Conservation (phyloP, 2,888 invertebrate genomes). For the Neoitamus cyanurus region DNA sequence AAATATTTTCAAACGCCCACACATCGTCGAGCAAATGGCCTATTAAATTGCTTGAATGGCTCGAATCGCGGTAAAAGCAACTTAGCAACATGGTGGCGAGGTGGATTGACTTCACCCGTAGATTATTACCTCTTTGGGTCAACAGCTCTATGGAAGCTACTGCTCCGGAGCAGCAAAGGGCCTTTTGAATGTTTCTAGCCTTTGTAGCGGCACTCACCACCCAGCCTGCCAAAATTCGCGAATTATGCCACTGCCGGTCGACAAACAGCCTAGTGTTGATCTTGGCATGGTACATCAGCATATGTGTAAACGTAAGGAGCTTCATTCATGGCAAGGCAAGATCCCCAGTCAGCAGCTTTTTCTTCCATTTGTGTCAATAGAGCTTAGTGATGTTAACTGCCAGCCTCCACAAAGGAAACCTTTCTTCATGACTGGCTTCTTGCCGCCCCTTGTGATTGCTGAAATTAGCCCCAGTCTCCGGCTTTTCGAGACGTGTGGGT, state of each 20-base stretch:
- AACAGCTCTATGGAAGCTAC: background rate
- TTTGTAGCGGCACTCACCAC: background rate
- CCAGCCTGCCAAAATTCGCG: background rate
- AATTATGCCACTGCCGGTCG: background rate
- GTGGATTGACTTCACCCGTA: background rate
- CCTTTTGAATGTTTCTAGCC: background rate
- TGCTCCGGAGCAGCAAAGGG: background rate
- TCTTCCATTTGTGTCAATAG: background rate
- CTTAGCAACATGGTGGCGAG: background rate
- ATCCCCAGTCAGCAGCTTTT: background rate
- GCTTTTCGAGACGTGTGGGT: background rate
- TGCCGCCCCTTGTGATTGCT: background rate
- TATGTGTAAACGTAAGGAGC: background rate
- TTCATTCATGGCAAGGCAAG: background rate
- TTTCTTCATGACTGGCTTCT: background rate
- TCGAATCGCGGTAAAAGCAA: background rate
- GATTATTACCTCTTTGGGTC: background rate
- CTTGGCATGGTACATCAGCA: background rate
- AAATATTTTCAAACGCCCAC: constrained; percentile 18
- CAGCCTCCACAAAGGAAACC: background rate
- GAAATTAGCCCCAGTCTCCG: background rate
- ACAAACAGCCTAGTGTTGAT: background rate
- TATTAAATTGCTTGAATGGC: background rate
- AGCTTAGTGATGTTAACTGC: background rate
- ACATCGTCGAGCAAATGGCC: background rate